Evolutionary conservation across 2,113 vertebrate species (phyloP).

Genomic region (Engraulis encrasicolus): DNA sequence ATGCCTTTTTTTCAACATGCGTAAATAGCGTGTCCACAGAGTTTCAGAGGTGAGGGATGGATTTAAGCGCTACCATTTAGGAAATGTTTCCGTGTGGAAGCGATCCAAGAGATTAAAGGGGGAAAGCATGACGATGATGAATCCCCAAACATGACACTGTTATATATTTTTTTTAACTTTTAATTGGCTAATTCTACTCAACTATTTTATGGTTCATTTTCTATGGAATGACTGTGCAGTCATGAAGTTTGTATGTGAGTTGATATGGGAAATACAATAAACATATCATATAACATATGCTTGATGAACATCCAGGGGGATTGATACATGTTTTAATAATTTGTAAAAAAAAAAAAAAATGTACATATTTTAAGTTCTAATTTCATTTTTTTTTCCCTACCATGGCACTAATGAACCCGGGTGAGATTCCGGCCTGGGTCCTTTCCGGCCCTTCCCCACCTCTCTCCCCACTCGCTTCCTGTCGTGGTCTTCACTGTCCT

Average conservation of each 20-base stretch:
- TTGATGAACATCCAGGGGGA: too few species aligned
- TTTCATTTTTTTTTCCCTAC: too few species aligned
- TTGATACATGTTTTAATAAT: too few species aligned
- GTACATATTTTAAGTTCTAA: too few species aligned
- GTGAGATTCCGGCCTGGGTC: too few species aligned
- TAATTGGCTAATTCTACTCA: neutral
- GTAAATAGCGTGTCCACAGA: conserved; percentile 40
- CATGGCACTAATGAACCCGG: too few species aligned
- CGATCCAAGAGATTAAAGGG: conserved; percentile 46
- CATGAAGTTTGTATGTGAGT: neutral
- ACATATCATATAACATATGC: too few species aligned
- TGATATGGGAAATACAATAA: neutral
- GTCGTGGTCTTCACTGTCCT: too few species aligned
- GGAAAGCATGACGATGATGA: neutral
- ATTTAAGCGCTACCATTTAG: conserved; percentile 34
- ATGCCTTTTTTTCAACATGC: conserved; percentile 56
- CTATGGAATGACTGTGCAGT: neutral
- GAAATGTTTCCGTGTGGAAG: conserved; percentile 48
- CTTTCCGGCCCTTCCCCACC: too few species aligned
- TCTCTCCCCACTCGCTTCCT: too few species aligned
- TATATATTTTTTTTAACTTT: too few species aligned
- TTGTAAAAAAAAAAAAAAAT: too few species aligned
- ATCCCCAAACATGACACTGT: conserved; percentile 6
- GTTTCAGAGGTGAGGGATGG: neutral
- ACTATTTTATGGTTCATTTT: neutral